Base-by-base conservation (phyloP, 1,140 invertebrate genomes). In the Lepidurus apus region DNA sequence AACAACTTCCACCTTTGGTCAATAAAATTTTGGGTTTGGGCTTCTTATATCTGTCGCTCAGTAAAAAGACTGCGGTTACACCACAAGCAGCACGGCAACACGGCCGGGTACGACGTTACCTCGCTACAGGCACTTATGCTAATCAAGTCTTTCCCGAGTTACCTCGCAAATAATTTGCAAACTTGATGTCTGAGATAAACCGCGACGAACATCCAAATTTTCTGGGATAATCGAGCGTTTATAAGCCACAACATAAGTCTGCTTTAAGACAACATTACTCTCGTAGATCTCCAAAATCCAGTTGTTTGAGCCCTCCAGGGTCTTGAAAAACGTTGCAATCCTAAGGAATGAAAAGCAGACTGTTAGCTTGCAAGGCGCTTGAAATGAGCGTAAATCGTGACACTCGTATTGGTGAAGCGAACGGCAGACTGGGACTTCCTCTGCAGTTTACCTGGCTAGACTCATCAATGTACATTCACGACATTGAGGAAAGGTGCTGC, bases 121-220 rank as follows among this genome's bases (percentile, higher is more conserved):
- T 65, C 53, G 53, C 53, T 65, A 65, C 53, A 65, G 53, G 53
- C 53, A 65, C 53, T 65, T 65, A 65, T 65, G 53, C 53, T 65
- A 65, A 65, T 65, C 53, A 65, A 65, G 9, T 65, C 21, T 21
- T 65, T 65, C 6, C 53, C 8, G 53, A n/a, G 17, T 65, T 65
- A 21, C 53, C 53, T 21, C 53, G 53, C 53, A 65, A 65, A 65
- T 65, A 21, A 65, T 65, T 65, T 65, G 53, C 53, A 21, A 65
- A 65, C 53, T 65, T 65, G 53, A 65, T 21, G 53, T n/a, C 53
- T 13, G 53, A 65, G 53, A 65, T 21, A 65, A 17, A 65, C 53
- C 6, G 53, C 8, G 17, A 65, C 21, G 17, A 65, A 13, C 13
- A 21, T 17, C 53, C 53, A n/a, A 21, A 7, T 10, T 13, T 65